Evolutionary conservation across 2,888 invertebrate genomes (phyloP).

Genomic region (Stenurella melanura): DNA sequence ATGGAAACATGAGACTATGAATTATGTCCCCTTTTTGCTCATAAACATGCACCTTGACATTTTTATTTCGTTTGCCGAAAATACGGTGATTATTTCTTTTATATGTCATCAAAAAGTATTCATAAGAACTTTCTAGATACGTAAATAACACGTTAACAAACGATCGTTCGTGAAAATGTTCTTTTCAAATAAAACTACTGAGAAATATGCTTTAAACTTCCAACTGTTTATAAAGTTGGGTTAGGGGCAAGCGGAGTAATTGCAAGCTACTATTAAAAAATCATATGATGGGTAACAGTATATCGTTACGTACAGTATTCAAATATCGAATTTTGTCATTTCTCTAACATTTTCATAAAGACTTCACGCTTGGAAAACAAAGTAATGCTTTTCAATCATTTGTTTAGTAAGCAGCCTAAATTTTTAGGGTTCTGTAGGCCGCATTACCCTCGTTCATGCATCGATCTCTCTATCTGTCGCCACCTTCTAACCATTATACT

Average conservation of each 20-base stretch:
- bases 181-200: background rate
- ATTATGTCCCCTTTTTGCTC: background rate
- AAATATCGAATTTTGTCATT: too few relatives aligned
- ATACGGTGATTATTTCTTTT: background rate
- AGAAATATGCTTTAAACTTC: background rate
- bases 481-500: too few relatives aligned
- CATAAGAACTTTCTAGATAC: background rate
- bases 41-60: background rate
- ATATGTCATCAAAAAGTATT: background rate
- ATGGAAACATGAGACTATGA: background rate
- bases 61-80: background rate
- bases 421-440: too few relatives aligned
- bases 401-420: too few relatives aligned
- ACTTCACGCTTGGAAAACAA: too few relatives aligned
- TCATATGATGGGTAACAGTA: background rate
- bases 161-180: background rate
- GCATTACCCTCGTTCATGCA: too few relatives aligned
- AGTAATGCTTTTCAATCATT: too few relatives aligned
- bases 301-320: too few relatives aligned
- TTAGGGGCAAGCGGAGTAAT: background rate
- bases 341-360: too few relatives aligned
- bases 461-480: too few relatives aligned
- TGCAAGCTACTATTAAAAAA: background rate
- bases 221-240: background rate
- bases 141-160: background rate